Conservation (phyloP, 2,888 invertebrate species). For the Lasioglossum marginatum region DNA sequence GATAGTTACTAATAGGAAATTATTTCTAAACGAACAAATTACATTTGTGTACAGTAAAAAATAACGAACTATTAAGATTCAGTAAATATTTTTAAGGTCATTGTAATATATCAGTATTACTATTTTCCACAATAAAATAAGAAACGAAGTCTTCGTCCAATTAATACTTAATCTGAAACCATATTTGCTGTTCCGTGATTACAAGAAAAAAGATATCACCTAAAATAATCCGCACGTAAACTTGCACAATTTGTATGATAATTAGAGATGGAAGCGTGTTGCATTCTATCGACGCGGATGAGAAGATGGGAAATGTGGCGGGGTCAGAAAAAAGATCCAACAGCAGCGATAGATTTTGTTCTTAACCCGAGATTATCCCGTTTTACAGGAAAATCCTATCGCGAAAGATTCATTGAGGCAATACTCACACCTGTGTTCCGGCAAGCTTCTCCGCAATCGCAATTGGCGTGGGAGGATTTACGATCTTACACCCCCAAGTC, state of each 20-base stretch:
- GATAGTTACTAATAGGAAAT: too few species aligned
- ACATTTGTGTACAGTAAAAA: too few species aligned
- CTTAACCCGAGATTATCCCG: conserved; percentile 58
- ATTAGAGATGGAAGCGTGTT: not conserved
- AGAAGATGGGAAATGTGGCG: not conserved
- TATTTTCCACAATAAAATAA: not conserved
- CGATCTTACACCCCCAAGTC: conserved; percentile 68
- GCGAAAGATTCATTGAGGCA: conserved; percentile 71
- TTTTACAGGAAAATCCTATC: conserved; percentile 68
- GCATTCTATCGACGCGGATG: not conserved
- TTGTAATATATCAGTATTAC: too few species aligned
- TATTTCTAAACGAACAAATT: too few species aligned
- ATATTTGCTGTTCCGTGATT: not conserved
- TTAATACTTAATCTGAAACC: not conserved
- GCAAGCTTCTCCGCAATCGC: conserved; percentile 60
- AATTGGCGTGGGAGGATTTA: conserved; percentile 72
- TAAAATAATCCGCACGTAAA: too few species aligned
- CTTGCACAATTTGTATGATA: not conserved
- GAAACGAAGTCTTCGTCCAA: not conserved
- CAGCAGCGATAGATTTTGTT: conserved; percentile 59
- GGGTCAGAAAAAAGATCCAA: conserved; percentile 37
- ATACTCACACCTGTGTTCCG: conserved; percentile 69
- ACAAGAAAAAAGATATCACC: not conserved
- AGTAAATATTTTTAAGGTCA: too few species aligned
- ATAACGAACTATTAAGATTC: too few species aligned